These are phyloP conservation scores for Anoplius nigerrimus DNA, from an alignment of 2,888 invertebrate species.

Conservation along the genomic window DNA sequence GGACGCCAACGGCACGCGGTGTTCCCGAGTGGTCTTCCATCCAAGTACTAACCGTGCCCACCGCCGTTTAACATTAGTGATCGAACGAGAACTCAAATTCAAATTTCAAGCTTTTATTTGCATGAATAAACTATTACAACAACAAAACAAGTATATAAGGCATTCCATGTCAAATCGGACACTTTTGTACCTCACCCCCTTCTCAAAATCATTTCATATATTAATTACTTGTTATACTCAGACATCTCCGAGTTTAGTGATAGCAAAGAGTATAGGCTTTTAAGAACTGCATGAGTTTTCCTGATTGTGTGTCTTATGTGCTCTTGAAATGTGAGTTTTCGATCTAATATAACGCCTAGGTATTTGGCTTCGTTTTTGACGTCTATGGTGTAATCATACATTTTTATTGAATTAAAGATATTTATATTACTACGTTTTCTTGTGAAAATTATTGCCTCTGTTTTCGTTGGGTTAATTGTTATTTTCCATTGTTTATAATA, in stretches of 20 bases:
- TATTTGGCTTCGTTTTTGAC: not conserved
- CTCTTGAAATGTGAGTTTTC: not conserved
- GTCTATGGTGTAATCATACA: not conserved
- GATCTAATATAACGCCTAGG: not conserved
- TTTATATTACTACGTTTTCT: not conserved
- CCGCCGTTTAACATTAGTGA: too few species aligned
- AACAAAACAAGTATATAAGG: too few species aligned
- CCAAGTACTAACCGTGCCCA: too few species aligned
- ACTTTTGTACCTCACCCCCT: too few species aligned
- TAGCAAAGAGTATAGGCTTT: conserved; percentile 6
- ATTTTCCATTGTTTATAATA: conserved; percentile 21
- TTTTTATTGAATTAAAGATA: conserved; percentile 5
- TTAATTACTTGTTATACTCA: conserved; percentile 5
- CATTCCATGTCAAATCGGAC: too few species aligned
- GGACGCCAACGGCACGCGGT: too few species aligned
- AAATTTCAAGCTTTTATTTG: too few species aligned
- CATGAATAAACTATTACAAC: too few species aligned
- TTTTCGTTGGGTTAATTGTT: conserved; percentile 4
- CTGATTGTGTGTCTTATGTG: not conserved
- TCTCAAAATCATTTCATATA: conserved; percentile 12
- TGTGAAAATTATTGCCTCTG: conserved; percentile 7
- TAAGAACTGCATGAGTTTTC: conserved; percentile 12
- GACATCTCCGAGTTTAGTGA: not conserved
- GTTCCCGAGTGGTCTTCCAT: too few species aligned
- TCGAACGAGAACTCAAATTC: too few species aligned